A percentile compares a stretch with the other conserved stretches of the same genome.
These are phyloP conservation scores for Ictalurus furcatus DNA, from an alignment of 2,113 vertebrate species.

Conservation along the genomic window DNA sequence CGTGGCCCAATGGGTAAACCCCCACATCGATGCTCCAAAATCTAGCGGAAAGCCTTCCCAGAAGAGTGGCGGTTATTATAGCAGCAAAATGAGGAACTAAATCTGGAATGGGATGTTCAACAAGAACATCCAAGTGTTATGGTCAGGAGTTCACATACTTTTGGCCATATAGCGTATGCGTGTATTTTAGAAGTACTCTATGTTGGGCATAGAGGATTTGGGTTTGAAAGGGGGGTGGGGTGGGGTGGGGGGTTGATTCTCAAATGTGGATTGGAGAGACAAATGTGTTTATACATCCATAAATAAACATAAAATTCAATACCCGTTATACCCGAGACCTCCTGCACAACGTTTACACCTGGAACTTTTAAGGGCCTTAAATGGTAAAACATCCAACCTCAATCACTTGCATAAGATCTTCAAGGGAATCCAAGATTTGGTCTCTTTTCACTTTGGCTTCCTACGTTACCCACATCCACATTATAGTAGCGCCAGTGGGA, in stretches of 20 bases:
- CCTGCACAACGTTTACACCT: neutral
- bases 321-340: neutral
- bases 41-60: neutral
- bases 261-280: neutral
- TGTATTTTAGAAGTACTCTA: neutral
- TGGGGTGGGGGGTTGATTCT: neutral
- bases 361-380: neutral
- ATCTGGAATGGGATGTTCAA: neutral
- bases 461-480: neutral
- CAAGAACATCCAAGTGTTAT: too few species aligned
- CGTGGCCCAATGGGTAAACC: neutral
- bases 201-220: neutral
- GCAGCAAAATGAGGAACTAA: neutral
- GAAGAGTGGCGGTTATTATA: neutral
- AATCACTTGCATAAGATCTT: neutral
- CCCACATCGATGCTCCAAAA: neutral
- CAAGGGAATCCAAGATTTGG: neutral
- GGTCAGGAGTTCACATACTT: too few species aligned
- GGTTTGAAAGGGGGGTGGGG: neutral
- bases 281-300: neutral
- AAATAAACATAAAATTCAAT: neutral
- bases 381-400: neutral
- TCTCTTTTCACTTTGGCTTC: neutral
- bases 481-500: too few species aligned
- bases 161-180: too few species aligned